Conservation (phyloP, 2,797 vertebrate genomes). For the Pseudochaenichthys georgianus region DNA sequence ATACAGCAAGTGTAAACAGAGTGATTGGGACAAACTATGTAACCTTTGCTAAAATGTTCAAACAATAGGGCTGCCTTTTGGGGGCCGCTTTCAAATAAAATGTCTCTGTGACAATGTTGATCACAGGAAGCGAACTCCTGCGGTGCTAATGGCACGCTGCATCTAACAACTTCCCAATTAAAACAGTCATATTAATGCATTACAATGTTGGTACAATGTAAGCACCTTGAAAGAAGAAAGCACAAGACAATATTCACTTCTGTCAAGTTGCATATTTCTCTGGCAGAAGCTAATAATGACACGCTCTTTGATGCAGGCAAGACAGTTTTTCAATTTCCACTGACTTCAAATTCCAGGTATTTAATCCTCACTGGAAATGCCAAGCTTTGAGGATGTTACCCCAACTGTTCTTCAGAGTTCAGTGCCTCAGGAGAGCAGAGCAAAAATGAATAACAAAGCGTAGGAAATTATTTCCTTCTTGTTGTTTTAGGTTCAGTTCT, state of each 20-base stretch:
- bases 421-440: constrained; percentile 67
- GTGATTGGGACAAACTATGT: constrained; percentile 32
- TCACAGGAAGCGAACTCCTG: constrained; percentile 30
- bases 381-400: constrained; percentile 78
- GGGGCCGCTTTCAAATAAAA: constrained; percentile 51
- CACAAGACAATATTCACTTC: constrained; percentile 65
- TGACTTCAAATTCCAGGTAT: constrained; percentile 77
- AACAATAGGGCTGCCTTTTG: constrained; percentile 33
- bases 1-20: constrained; percentile 30
- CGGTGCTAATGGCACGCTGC: constrained; percentile 34
- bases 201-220: constrained; percentile 48
- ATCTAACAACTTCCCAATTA: constrained; percentile 69
- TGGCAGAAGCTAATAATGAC: constrained; percentile 74
- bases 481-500: constrained; percentile 69
- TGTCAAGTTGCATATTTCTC: constrained; percentile 74
- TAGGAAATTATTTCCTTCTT: constrained; percentile 69
- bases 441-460: constrained; percentile 78
- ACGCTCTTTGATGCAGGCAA: constrained; percentile 77
- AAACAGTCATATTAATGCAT: constrained; percentile 49
- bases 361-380: constrained; percentile 80
- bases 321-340: constrained; percentile 79
- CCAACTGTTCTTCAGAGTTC: constrained; percentile 70
- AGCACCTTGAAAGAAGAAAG: constrained; percentile 71
- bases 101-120: constrained; percentile 54
- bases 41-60: constrained; percentile 43